Evolutionary conservation across 2,888 invertebrate species (phyloP), one percentile per base, ranked within the genome.

Genomic region (Parnassius apollo): DNA sequence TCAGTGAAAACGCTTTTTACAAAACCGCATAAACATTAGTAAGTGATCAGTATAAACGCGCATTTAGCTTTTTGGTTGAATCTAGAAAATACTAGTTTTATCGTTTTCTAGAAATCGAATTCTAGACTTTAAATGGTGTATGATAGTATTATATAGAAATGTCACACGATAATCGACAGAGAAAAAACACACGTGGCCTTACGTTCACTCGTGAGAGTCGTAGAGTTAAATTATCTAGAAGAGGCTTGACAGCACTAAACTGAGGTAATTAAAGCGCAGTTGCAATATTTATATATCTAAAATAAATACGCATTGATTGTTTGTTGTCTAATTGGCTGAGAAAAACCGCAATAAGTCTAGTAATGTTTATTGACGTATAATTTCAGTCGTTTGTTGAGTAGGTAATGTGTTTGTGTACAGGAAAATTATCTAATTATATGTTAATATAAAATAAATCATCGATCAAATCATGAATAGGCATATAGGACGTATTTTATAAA

Each of bases 121-220:
- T 18, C 12, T 44, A 42, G 18, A 51, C 46, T 44, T 53, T 9
- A 12, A 44, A 45, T 51, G 7, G 35, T 7, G 42, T 59, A 25
- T 58, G 48, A 53, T 57, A 54, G 54, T 46, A 3, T 55, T 42
- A 59, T 59, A 59, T 61, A 64, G 65, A 66, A 67, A 64, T 67
- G 63, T 63, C 64, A 59, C 54, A 57, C 50, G 59, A 66, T 54
- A 55, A 61, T 56, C 52, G 46, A 7, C 44, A 25, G 57, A 55
- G 54, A 68, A 66, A 67, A 65, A 70, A 71, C 69, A 70, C 68
- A 71, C 57, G 61, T 70, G 81, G 65, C 83, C 81, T 82, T 82
- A 81, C 82, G 71, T 80, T 82, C 83, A 78, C 81, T 75, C 58
- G 62, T 49, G 46, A 58, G 59, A 62, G 58, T 67, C 42, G 13